Conservation (phyloP, 1,140 invertebrate genomes). For the Diabrotica undecimpunctata region DNA sequence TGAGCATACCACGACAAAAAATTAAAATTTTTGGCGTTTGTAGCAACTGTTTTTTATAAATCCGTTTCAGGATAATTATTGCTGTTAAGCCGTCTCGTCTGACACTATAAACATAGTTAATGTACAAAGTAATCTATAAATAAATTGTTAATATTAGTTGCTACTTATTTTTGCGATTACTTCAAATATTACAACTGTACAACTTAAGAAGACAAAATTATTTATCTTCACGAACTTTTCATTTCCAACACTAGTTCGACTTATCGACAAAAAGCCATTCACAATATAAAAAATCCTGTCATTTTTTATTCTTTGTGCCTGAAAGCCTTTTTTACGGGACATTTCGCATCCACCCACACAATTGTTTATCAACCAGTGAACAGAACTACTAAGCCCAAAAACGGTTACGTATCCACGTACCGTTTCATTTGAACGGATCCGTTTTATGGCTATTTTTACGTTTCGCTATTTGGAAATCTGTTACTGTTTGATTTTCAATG, state of each 20-base stretch:
- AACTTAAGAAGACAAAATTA: too few species aligned
- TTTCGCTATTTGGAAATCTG: slow-evolving; percentile 10
- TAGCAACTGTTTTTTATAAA: too few species aligned
- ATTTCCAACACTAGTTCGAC: neutral
- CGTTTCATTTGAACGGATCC: neutral
- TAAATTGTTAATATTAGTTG: too few species aligned
- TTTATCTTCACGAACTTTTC: too few species aligned
- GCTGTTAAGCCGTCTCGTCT: too few species aligned
- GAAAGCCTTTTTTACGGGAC: slow-evolving; percentile 1
- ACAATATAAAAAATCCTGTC: slow-evolving; percentile 2
- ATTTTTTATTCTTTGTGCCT: slow-evolving; percentile 8
- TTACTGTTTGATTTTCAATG: slow-evolving; percentile 15
- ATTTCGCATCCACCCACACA: slow-evolving; percentile 3
- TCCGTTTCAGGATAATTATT: too few species aligned
- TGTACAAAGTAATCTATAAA: too few species aligned
- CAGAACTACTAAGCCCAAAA: slow-evolving; percentile 4
- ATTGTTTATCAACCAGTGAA: slow-evolving; percentile 9
- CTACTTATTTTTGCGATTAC: too few species aligned
- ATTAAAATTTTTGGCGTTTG: too few species aligned
- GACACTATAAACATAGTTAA: too few species aligned
- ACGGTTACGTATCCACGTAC: slow-evolving; percentile 11
- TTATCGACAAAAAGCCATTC: neutral
- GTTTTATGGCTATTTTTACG: slow-evolving; percentile 8
- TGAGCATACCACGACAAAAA: too few species aligned
- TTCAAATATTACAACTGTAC: too few species aligned